A percentile compares a stretch with the other conserved stretches of the same genome.
Evolutionary conservation across 2,888 invertebrate genomes (phyloP).

Genomic region (Panorpa germanica): DNA sequence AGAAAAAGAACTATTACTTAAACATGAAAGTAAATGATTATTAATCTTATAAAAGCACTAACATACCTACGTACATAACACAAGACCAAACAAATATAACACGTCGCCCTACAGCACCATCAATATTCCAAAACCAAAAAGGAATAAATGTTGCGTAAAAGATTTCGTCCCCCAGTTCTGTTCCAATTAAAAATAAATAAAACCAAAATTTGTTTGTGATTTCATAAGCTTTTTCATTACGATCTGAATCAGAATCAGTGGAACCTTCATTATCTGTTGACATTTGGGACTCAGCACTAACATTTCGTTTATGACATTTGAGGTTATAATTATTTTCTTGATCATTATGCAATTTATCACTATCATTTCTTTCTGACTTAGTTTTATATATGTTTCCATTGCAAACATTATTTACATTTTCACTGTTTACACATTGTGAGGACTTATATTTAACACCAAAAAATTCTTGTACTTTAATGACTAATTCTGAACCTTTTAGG

Average conservation of each 20-base stretch:
- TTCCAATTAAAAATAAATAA: constrained; percentile 67
- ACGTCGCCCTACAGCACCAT: constrained; percentile 67
- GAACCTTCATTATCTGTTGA: constrained; percentile 25
- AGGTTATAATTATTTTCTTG: constrained; percentile 8
- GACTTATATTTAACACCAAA: constrained; percentile 51
- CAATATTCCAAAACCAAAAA: constrained; percentile 89
- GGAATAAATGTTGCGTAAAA: constrained; percentile 86
- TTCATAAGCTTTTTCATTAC: constrained; percentile 15
- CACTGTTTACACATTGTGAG: constrained; percentile 8
- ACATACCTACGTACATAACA: constrained; percentile 67
- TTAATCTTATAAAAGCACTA: constrained; percentile 4
- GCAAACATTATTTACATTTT: constrained; percentile 8
- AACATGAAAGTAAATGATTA: constrained; percentile 4
- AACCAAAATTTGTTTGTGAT: constrained; percentile 65
- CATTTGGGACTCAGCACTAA: constrained; percentile 22
- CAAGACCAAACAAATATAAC: constrained; percentile 68
- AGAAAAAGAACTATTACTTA: constrained; percentile 7
- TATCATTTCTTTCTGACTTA: constrained; percentile 10
- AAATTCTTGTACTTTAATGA: constrained; percentile 57
- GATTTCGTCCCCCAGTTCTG: constrained; percentile 74
- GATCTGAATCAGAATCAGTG: constrained; percentile 20
- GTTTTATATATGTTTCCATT: too few species aligned
- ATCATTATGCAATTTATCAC: constrained; percentile 1
- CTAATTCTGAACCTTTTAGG: constrained; percentile 55
- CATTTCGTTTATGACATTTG: constrained; percentile 11